Conservation (phyloP, 2,888 invertebrate genomes). For the Calameuta filiformis region DNA sequence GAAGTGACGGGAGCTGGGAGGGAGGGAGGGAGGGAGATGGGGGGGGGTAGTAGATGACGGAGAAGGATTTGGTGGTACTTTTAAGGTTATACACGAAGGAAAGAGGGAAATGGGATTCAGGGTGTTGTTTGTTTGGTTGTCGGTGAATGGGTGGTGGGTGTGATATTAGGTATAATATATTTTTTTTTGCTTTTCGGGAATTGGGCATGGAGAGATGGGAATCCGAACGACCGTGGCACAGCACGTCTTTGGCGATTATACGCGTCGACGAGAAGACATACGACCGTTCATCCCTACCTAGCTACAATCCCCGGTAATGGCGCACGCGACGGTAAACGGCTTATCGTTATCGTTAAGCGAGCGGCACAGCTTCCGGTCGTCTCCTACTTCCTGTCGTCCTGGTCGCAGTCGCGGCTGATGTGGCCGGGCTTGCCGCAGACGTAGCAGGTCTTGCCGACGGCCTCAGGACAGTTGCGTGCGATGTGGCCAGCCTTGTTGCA, state of each 20-base stretch:
- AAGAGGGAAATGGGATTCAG: constrained; percentile 9
- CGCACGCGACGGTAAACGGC: constrained; percentile 61
- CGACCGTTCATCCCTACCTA: constrained; percentile 58
- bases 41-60: constrained; percentile 1
- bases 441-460: constrained; percentile 83
- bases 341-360: constrained; percentile 59
- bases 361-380: constrained; percentile 56
- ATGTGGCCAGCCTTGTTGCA: constrained; percentile 81
- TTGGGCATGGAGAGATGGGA: constrained; percentile 36
- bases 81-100: not conserved
- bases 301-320: constrained; percentile 55
- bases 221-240: constrained; percentile 54
- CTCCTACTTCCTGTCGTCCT: constrained; percentile 76
- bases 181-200: constrained; percentile 10
- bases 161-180: constrained; percentile 10
- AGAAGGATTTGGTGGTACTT: constrained; percentile 6
- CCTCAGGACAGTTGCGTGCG: constrained; percentile 73
- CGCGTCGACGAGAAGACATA: constrained; percentile 49
- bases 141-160: constrained; percentile 34
- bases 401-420: constrained; percentile 91
- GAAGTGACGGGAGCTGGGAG: constrained; percentile 3
- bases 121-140: constrained; percentile 19
- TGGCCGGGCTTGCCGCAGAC: constrained; percentile 92
- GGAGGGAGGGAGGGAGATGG: constrained; percentile 9
- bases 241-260: constrained; percentile 45